phyloP scores from a whole-genome alignment of 53 echinoderm and acorn worm species.

The Echinarachnius parma region DNA sequence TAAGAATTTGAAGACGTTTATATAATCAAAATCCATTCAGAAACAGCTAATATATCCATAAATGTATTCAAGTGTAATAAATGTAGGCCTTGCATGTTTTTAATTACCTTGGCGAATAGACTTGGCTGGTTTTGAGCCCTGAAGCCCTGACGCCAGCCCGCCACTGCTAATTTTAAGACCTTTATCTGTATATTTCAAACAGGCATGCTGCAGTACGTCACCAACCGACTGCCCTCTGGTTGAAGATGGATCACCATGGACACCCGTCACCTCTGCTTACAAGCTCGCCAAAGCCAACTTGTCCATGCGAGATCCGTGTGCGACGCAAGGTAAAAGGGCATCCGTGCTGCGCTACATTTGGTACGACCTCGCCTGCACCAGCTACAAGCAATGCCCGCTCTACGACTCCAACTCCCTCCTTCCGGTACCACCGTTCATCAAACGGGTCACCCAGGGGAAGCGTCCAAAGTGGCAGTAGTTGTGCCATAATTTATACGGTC shows the following conservation, averaged over 20 bases:
- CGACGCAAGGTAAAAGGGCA: neutral
- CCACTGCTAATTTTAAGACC: too few species aligned
- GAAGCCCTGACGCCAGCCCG: too few species aligned
- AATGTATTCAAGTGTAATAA: too few species aligned
- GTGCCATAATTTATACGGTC: too few species aligned
- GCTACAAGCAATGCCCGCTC: slow-evolving; percentile 73
- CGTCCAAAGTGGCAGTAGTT: too few species aligned
- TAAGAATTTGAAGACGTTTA: too few species aligned
- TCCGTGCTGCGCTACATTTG: slow-evolving; percentile 60
- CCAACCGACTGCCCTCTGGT: slow-evolving; percentile 18
- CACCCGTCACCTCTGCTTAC: slow-evolving; percentile 22
- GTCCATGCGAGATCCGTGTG: slow-evolving; percentile 52
- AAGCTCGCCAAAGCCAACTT: slow-evolving; percentile 40
- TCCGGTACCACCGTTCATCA: slow-evolving; percentile 73
- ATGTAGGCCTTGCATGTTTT: too few species aligned
- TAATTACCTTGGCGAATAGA: too few species aligned
- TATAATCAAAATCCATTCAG: too few species aligned
- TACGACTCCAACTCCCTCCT: slow-evolving; percentile 59
- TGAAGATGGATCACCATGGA: slow-evolving; percentile 43
- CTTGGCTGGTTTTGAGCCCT: too few species aligned
- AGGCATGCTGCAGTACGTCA: slow-evolving; percentile 50
- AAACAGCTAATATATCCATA: too few species aligned
- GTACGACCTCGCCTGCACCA: slow-evolving; percentile 77
- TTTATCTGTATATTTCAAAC: too few species aligned
- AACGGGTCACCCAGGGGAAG: neutral